These are phyloP conservation scores for Zaprionus bogoriensis DNA, from an alignment of 2,888 invertebrate species.

Conservation along the genomic window DNA sequence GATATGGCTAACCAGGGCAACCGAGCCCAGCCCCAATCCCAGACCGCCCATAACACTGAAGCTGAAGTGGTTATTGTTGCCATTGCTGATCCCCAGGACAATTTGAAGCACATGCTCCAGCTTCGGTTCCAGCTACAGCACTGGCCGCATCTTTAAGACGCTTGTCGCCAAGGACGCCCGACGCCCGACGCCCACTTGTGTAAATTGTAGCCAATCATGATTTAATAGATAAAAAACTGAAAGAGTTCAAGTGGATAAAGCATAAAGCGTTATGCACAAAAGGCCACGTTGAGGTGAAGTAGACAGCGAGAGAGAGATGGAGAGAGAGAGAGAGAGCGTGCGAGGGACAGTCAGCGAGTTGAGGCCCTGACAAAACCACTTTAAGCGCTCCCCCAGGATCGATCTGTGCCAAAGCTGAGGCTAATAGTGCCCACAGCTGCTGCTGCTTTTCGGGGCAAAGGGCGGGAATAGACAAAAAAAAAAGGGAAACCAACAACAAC, in stretches of 20 bases:
- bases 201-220: slow-evolving; percentile 77
- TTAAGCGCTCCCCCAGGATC: slow-evolving; percentile 69
- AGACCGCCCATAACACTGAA: slow-evolving; percentile 22
- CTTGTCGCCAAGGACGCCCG: slow-evolving; percentile 6
- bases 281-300: slow-evolving; percentile 22
- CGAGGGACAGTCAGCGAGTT: slow-evolving; percentile 23
- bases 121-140: slow-evolving; percentile 15
- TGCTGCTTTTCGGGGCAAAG: slow-evolving; percentile 12
- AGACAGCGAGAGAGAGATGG: neutral
- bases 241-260: slow-evolving; percentile 75
- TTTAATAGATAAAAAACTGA: slow-evolving; percentile 74
- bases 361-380: slow-evolving; percentile 18
- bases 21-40: neutral
- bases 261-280: slow-evolving; percentile 73
- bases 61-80: slow-evolving; percentile 32
- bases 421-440: slow-evolving; percentile 66
- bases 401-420: slow-evolving; percentile 60
- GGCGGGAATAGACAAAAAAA: neutral
- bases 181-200: slow-evolving; percentile 54
- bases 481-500: no score
- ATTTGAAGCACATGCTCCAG: slow-evolving; percentile 57
- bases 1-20: slow-evolving; percentile 28
- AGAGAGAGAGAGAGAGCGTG: neutral
- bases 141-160: slow-evolving; percentile 14
- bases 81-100: slow-evolving; percentile 37